A percentile compares a stretch with the other conserved stretches of the same genome.
These are phyloP conservation scores for Pholis gunnellus DNA, from an alignment of 2,113 vertebrate species.

Conservation along the genomic window DNA sequence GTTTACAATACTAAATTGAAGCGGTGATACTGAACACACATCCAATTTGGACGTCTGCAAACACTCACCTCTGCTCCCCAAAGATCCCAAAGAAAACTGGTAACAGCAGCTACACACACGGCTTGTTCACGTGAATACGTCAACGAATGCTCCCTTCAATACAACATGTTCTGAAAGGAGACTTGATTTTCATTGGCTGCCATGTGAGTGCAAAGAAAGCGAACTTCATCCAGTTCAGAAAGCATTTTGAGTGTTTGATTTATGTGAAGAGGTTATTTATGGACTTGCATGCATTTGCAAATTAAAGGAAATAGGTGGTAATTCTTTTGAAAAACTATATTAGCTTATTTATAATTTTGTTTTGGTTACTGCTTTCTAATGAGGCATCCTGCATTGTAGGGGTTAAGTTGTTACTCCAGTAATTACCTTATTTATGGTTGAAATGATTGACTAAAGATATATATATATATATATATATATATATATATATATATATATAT, in stretches of 20 bases:
- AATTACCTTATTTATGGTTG: background rate
- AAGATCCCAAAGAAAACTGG: background rate
- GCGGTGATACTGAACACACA: background rate
- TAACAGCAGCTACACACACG: background rate
- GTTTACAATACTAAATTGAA: background rate
- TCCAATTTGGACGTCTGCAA: background rate
- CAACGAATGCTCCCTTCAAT: background rate
- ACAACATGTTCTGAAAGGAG: background rate
- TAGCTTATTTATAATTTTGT: background rate
- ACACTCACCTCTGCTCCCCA: background rate
- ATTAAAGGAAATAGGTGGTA: background rate
- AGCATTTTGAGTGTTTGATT: constrained; percentile 2
- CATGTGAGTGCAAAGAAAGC: background rate
- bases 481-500: background rate
- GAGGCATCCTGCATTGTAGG: too few relatives aligned
- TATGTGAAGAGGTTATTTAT: background rate
- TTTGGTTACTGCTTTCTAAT: background rate
- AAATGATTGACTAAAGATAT: background rate
- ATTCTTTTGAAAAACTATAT: background rate
- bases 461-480: background rate
- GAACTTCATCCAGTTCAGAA: background rate
- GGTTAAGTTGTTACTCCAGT: too few relatives aligned
- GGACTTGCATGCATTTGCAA: background rate
- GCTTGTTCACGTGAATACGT: background rate
- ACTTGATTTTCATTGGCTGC: constrained; percentile 1